Conservation (phyloP, 1,140 invertebrate species). For the Hylaeus volcanicus region DNA sequence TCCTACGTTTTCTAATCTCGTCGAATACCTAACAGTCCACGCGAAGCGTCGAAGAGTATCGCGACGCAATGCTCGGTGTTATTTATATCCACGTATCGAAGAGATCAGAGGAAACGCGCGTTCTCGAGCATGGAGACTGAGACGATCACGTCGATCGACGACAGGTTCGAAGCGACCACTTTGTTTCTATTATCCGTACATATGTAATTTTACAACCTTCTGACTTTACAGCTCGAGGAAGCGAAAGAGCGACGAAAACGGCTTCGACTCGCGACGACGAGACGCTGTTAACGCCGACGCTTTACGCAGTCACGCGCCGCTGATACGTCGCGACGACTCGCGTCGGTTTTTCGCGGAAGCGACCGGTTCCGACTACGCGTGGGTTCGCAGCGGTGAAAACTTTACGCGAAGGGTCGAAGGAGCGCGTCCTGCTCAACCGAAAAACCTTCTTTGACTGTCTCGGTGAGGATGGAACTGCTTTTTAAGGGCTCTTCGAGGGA, state of each 20-base stretch:
- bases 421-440: constrained; percentile 28
- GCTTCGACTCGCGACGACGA: constrained; percentile 20
- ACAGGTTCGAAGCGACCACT: not conserved
- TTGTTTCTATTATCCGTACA: constrained; percentile 15
- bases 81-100: not conserved
- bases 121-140: not conserved
- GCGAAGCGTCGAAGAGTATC: no score
- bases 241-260: constrained; percentile 49
- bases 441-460: constrained; percentile 32
- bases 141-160: not conserved
- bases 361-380: not conserved
- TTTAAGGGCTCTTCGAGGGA: constrained; percentile 25
- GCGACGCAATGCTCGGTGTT: no score
- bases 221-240: constrained; percentile 20
- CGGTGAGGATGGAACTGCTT: constrained; percentile 14
- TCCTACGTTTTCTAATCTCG: no score
- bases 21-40: no score
- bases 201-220: constrained; percentile 45
- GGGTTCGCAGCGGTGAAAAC: constrained; percentile 52
- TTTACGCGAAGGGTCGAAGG: constrained; percentile 5
- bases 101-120: not conserved
- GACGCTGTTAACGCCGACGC: constrained; percentile 67
- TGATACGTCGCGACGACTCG: constrained; percentile 50
- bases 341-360: constrained; percentile 35
- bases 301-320: constrained; percentile 75